Evolutionary conservation across 2,113 vertebrate species (phyloP).

Genomic region (Lagopus leucura): DNA sequence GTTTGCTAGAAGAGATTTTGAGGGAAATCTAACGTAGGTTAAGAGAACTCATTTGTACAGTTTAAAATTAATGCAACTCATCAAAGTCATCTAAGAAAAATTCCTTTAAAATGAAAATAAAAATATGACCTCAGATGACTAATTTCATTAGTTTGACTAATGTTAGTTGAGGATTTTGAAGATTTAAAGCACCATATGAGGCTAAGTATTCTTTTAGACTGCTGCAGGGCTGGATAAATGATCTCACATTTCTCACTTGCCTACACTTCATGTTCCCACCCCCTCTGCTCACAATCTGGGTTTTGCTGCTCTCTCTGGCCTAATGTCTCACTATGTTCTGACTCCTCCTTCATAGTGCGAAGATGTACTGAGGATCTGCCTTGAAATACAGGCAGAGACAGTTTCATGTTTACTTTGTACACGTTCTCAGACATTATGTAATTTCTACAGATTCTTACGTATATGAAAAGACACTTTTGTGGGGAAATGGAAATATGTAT

Average conservation of each 20-base stretch:
- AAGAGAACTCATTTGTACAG: neutral
- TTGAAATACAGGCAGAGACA: conserved; percentile 55
- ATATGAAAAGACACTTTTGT: neutral
- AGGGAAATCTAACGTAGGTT: neutral
- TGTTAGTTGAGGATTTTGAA: conserved; percentile 26
- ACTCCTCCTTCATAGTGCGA: conserved; percentile 44
- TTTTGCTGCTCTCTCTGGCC: conserved; percentile 62
- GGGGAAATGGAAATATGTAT: neutral
- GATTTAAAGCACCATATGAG: conserved; percentile 65
- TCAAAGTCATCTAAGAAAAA: neutral
- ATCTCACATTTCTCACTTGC: conserved; percentile 75
- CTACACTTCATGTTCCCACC: conserved; percentile 60
- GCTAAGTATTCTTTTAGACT: conserved; percentile 65
- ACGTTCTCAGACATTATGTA: conserved; percentile 8
- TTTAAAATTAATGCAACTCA: neutral
- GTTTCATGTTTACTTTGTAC: conserved; percentile 34
- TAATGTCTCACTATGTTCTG: conserved; percentile 68
- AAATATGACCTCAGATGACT: conserved; percentile 33
- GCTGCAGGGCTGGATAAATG: conserved; percentile 64
- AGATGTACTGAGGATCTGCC: neutral
- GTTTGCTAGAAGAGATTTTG: neutral
- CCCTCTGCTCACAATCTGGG: conserved; percentile 70
- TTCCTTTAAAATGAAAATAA: conserved; percentile 17
- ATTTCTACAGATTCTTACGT: neutral
- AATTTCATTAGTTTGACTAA: conserved; percentile 63